These are phyloP conservation scores for Catonia carolina DNA, from an alignment of 2,888 invertebrate genomes.

Conservation along the genomic window DNA sequence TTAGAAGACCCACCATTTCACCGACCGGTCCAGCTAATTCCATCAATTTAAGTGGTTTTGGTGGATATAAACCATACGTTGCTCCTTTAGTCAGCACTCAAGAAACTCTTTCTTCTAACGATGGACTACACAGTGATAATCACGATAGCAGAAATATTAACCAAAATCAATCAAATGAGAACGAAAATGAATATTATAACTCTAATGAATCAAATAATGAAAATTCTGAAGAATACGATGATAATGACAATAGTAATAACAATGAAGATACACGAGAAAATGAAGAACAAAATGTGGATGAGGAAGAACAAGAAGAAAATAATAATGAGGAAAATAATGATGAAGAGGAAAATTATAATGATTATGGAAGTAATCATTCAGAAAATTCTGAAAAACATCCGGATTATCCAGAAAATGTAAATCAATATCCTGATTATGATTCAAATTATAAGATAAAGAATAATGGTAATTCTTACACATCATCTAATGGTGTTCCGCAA, in stretches of 20 bases:
- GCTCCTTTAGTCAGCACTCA: constrained; percentile 4
- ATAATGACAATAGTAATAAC: too few species aligned
- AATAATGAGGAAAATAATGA: background rate
- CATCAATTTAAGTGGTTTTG: constrained; percentile 1
- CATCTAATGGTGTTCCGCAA: too few species aligned
- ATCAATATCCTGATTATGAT: too few species aligned
- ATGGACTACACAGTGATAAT: background rate
- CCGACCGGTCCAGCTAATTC: constrained; percentile 13
- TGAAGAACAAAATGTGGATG: background rate
- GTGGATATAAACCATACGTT: background rate
- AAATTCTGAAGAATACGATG: too few species aligned
- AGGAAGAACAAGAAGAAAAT: constrained; percentile 1
- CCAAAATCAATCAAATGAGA: too few species aligned
- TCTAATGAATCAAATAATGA: background rate
- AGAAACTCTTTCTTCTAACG: background rate
- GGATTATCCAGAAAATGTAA: too few species aligned
- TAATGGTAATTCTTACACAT: too few species aligned
- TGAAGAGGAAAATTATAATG: constrained; percentile 6
- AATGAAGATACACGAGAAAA: background rate
- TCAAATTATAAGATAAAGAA: too few species aligned
- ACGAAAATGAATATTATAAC: background rate
- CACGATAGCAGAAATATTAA: background rate
- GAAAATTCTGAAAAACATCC: too few species aligned
- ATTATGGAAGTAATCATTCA: too few species aligned
- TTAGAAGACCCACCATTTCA: constrained; percentile 18